phyloP scores from a whole-genome alignment of 2,113 vertebrate species.

The Epinephelus fuscoguttatus region DNA sequence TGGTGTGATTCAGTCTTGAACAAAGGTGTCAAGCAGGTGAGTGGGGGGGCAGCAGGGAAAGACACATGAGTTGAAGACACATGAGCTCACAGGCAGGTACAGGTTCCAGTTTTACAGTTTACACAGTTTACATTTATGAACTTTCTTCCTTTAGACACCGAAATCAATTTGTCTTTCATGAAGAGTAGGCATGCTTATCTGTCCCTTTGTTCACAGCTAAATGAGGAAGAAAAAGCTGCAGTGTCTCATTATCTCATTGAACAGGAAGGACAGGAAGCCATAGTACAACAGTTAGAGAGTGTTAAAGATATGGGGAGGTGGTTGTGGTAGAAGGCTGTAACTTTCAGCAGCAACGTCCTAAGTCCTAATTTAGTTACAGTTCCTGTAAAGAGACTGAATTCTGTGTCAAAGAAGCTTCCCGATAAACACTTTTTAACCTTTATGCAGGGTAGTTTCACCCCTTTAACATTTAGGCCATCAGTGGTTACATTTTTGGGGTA shows the following conservation, averaged over 20 bases:
- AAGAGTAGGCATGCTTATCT: neutral
- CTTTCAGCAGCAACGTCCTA: neutral
- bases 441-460: neutral
- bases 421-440: neutral
- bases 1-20: neutral
- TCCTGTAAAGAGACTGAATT: neutral
- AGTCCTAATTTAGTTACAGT: neutral
- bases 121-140: neutral
- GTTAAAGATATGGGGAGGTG: constrained; percentile 25
- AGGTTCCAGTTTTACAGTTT: too few relatives aligned
- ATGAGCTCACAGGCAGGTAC: too few relatives aligned
- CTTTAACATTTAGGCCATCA: neutral
- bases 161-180: neutral
- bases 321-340: neutral
- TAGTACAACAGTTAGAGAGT: neutral
- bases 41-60: neutral
- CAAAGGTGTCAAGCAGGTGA: too few relatives aligned
- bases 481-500: neutral
- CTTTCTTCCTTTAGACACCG: neutral
- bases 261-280: constrained; percentile 51
- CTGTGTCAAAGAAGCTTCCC: neutral
- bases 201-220: neutral
- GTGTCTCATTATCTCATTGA: constrained; percentile 33
- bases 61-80: neutral
- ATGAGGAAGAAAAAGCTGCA: constrained; percentile 24